Evolutionary conservation across 2,888 invertebrate species (phyloP).

Genomic region (Cheilosia impressa): DNA sequence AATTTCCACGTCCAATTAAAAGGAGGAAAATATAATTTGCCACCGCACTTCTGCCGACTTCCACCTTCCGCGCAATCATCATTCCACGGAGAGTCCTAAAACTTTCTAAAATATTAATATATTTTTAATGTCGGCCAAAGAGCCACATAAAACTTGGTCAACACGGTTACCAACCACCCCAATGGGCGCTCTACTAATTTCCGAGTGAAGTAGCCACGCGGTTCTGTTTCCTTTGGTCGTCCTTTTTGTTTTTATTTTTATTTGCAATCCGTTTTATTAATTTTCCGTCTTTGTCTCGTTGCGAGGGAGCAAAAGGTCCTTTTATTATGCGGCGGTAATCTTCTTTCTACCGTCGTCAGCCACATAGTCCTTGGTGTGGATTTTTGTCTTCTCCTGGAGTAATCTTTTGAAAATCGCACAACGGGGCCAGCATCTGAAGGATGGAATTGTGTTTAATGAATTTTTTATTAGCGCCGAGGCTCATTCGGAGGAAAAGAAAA

Average conservation of each 20-base stretch:
- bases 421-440: constrained; percentile 4
- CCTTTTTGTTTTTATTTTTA: constrained; percentile 30
- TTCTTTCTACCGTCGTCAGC: constrained; percentile 20
- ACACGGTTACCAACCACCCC: not conserved
- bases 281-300: constrained; percentile 51
- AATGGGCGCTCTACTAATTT: constrained; percentile 32
- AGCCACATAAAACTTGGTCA: constrained; percentile 53
- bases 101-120: constrained; percentile 53
- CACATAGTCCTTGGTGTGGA: constrained; percentile 28
- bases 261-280: constrained; percentile 62
- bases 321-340: constrained; percentile 55
- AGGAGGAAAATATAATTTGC: constrained; percentile 14
- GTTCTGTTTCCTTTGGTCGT: constrained; percentile 1
- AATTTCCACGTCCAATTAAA: constrained; percentile 21
- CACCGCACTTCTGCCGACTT: not conserved
- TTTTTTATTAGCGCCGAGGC: constrained; percentile 49
- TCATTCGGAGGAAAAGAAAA: constrained; percentile 10
- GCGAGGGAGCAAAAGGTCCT: constrained; percentile 42
- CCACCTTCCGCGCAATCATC: not conserved
- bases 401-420: constrained; percentile 43
- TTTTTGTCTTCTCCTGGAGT: constrained; percentile 14
- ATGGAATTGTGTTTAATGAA: constrained; percentile 56
- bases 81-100: constrained; percentile 3
- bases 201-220: constrained; percentile 32
- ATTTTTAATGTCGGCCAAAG: constrained; percentile 50